A percentile compares a stretch with the other conserved stretches of the same genome.
phyloP scores from a whole-genome alignment of 2,113 vertebrate species.

The Cromileptes altivelis region DNA sequence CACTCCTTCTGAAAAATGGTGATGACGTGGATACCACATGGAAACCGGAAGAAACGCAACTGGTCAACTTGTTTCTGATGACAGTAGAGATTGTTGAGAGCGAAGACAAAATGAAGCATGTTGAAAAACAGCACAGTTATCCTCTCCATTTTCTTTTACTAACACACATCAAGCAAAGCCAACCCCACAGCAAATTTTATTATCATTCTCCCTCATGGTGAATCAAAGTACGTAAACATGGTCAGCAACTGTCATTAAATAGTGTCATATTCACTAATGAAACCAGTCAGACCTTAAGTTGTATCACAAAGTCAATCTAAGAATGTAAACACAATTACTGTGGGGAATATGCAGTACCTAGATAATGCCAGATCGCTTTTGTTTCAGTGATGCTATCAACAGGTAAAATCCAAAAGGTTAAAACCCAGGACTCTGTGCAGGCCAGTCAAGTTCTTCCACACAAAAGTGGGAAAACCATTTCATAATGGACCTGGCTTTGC shows the following conservation, averaged over 20 bases:
- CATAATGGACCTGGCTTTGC: no score
- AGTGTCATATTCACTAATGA: not conserved
- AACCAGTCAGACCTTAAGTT: not conserved
- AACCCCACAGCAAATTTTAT: not conserved
- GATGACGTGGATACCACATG: not conserved
- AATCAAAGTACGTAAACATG: not conserved
- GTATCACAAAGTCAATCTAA: not conserved
- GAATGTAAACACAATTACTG: not conserved
- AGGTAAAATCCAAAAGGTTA: not conserved
- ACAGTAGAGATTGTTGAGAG: not conserved
- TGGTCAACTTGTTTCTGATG: not conserved
- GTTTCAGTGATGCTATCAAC: not conserved
- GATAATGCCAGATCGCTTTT: not conserved
- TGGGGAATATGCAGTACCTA: not conserved
- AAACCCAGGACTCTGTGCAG: not conserved
- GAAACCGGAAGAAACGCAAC: not conserved
- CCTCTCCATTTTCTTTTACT: not conserved
- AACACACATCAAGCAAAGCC: not conserved
- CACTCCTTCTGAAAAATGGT: not conserved
- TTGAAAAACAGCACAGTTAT: not conserved
- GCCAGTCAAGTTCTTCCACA: not conserved
- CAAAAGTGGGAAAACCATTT: not conserved
- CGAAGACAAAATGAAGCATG: not conserved
- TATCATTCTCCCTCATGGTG: not conserved
- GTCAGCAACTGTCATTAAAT: not conserved